Evolutionary conservation across 2,888 invertebrate species (phyloP).

Genomic region (Celastrina argiolus): DNA sequence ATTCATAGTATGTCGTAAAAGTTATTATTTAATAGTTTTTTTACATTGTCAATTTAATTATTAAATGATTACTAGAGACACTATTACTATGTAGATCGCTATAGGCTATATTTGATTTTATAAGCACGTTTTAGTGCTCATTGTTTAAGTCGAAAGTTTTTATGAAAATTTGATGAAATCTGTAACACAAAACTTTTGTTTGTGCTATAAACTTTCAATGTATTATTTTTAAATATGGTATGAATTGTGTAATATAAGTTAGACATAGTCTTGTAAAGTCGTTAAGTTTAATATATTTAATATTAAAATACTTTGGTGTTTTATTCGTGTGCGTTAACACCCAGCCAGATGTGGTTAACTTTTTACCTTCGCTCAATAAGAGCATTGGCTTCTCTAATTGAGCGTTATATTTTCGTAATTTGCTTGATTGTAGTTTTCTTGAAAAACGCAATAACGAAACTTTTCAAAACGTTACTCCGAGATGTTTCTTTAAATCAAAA

Average conservation of each 20-base stretch:
- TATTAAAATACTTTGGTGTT: conserved; percentile 36
- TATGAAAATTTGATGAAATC: neutral
- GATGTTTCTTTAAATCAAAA: too few species aligned
- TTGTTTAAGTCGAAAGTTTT: conserved; percentile 30
- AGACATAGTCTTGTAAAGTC: conserved; percentile 22
- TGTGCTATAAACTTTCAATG: conserved; percentile 2
- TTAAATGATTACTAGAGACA: conserved; percentile 1
- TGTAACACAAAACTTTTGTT: neutral
- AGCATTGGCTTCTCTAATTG: too few species aligned
- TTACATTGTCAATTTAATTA: too few species aligned
- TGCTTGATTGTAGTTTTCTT: too few species aligned
- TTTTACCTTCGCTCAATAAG: too few species aligned
- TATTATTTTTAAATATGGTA: conserved; percentile 7
- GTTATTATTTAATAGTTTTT: too few species aligned
- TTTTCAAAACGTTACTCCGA: too few species aligned
- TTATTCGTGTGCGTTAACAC: too few species aligned
- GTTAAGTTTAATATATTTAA: conserved; percentile 68
- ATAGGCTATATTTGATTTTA: neutral
- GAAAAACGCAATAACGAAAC: too few species aligned
- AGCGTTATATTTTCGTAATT: too few species aligned
- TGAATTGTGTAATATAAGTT: conserved; percentile 15
- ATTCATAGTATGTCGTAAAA: too few species aligned
- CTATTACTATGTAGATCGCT: neutral
- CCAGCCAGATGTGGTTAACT: too few species aligned
- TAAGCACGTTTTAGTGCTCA: conserved; percentile 43